A percentile compares a stretch with the other conserved stretches of the same genome.
Conservation (phyloP, 2,888 invertebrate genomes). For the Hylaea fasciaria region DNA sequence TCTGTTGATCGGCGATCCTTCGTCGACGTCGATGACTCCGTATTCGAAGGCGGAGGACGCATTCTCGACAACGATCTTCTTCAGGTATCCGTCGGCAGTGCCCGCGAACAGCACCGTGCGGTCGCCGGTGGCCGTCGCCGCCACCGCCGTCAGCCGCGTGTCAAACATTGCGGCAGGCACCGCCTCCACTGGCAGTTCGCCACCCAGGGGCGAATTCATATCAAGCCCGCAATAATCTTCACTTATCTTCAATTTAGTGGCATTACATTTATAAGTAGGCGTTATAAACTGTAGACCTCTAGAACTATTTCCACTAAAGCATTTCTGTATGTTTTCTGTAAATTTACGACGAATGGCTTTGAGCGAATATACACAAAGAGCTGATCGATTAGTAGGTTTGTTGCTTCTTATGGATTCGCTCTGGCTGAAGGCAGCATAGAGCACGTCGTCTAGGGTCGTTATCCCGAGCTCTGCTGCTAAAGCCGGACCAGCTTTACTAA, state of each 20-base stretch:
- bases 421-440: slow-evolving; percentile 97
- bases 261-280: slow-evolving; percentile 93
- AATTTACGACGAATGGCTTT: slow-evolving; percentile 96
- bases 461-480: slow-evolving; percentile 95
- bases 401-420: slow-evolving; percentile 90
- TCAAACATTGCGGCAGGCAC: slow-evolving; percentile 93
- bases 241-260: slow-evolving; percentile 95
- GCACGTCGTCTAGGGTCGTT: slow-evolving; percentile 96
- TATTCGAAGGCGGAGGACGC: slow-evolving; percentile 94
- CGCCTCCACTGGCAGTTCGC: slow-evolving; percentile 94
- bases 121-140: slow-evolving; percentile 97
- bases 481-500: slow-evolving; percentile 97
- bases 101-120: slow-evolving; percentile 99
- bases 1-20: slow-evolving; percentile 92
- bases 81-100: slow-evolving; percentile 94
- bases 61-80: slow-evolving; percentile 97
- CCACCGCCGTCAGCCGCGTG: slow-evolving; percentile 94
- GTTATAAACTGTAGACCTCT: slow-evolving; percentile 96
- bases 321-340: slow-evolving; percentile 98
- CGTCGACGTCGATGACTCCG: slow-evolving; percentile 93
- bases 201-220: slow-evolving; percentile 97
- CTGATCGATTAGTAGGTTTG: slow-evolving; percentile 89
- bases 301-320: slow-evolving; percentile 95
- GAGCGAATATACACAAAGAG: slow-evolving; percentile 97
- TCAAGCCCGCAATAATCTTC: slow-evolving; percentile 98